A percentile compares a stretch with the other conserved stretches of the same genome.
Conservation (phyloP, 2,888 invertebrate genomes). For the Adelognathus sp. region DNA sequence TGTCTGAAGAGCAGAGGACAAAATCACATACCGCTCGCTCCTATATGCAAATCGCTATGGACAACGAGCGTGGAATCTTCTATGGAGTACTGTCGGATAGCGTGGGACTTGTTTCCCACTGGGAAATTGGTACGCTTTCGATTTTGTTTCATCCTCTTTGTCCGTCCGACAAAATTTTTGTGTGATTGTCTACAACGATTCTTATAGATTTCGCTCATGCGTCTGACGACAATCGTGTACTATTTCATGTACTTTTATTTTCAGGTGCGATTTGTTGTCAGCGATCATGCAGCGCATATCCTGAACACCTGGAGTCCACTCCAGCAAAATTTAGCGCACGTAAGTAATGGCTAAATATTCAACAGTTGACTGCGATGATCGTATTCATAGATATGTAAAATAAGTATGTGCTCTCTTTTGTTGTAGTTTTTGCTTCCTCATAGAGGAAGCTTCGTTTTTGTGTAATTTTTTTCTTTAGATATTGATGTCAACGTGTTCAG, state of each 20-base stretch:
- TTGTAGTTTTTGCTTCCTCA: too few species aligned
- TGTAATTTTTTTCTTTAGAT: too few species aligned
- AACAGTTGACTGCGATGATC: neutral
- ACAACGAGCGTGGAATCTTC: slow-evolving; percentile 97
- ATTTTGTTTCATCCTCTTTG: neutral
- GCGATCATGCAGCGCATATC: slow-evolving; percentile 92
- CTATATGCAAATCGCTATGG: slow-evolving; percentile 97
- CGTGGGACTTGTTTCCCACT: slow-evolving; percentile 97
- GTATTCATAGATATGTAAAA: neutral
- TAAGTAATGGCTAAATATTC: slow-evolving; percentile 84
- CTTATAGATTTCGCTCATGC: too few species aligned
- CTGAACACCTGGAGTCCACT: slow-evolving; percentile 92
- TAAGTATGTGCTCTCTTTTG: too few species aligned
- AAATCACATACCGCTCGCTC: slow-evolving; percentile 89
- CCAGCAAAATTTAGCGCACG: slow-evolving; percentile 94
- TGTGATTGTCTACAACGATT: too few species aligned
- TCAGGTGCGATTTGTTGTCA: slow-evolving; percentile 92
- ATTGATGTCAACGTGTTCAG: too few species aligned
- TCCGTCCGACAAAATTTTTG: too few species aligned
- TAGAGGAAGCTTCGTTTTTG: too few species aligned
- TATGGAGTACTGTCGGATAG: slow-evolving; percentile 97
- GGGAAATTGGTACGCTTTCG: slow-evolving; percentile 88
- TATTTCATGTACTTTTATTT: slow-evolving; percentile 70
- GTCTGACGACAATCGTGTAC: too few species aligned
- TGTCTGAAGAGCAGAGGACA: slow-evolving; percentile 82